Conservation (phyloP, 1,140 invertebrate species). For the Pteromalus puparum region DNA sequence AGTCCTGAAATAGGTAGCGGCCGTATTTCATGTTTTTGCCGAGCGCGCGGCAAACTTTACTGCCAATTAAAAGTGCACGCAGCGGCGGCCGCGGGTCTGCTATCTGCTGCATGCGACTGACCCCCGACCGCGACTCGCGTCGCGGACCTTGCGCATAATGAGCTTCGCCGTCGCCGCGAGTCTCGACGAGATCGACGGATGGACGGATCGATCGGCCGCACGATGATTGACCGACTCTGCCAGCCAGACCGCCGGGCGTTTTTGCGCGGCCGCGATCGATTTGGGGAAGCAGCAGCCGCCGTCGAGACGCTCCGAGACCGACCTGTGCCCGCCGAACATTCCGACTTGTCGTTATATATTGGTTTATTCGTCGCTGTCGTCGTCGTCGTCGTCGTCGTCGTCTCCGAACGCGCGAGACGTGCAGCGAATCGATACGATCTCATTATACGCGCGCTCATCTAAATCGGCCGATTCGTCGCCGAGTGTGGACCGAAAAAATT, state of each 20-base stretch:
- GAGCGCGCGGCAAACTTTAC: conserved; percentile 56
- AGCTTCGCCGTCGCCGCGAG: not conserved
- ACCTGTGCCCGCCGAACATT: not conserved
- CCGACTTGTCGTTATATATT: not conserved
- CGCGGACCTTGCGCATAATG: not conserved
- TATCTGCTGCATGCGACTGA: conserved; percentile 8
- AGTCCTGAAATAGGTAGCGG: not conserved
- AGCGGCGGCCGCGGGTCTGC: too few species aligned
- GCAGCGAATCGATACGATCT: conserved; percentile 15
- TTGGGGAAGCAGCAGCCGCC: not conserved
- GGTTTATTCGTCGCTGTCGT: not conserved
- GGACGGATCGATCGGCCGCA: not conserved
- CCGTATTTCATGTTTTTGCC: conserved; percentile 60
- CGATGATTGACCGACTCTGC: conserved; percentile 7
- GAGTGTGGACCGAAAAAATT: not conserved
- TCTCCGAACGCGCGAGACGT: not conserved
- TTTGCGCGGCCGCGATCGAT: not conserved
- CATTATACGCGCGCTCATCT: conserved; percentile 13
- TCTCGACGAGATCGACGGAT: not conserved
- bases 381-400: too few species aligned
- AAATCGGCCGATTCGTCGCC: not conserved
- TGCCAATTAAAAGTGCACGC: conserved; percentile 58
- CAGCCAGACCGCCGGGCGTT: not conserved
- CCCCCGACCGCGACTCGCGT: conserved; percentile 13
- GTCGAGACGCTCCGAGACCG: too few species aligned